These are phyloP conservation scores for Whitmania pigra DNA, from an alignment of 1,140 invertebrate genomes.

Conservation along the genomic window DNA sequence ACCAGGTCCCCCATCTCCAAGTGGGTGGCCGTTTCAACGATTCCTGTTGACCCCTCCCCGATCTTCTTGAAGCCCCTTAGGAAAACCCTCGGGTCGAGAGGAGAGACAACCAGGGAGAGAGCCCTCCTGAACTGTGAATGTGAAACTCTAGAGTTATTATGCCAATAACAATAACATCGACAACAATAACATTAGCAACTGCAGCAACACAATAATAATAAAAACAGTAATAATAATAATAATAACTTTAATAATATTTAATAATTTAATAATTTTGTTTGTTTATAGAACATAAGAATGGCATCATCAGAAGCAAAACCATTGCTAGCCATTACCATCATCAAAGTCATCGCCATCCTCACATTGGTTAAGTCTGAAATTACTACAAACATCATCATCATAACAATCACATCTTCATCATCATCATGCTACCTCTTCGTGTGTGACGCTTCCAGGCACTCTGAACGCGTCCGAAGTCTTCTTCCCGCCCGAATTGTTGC, in stretches of 20 bases:
- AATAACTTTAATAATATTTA: too few species aligned
- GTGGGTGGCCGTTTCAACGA: conserved; percentile 13
- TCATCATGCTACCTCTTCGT: not conserved
- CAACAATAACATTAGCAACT: too few species aligned
- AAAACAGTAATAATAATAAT: too few species aligned
- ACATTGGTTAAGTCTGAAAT: not conserved
- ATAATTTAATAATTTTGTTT: too few species aligned
- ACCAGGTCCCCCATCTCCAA: conserved; percentile 44
- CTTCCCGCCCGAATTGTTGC: too few species aligned
- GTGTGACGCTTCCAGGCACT: not conserved
- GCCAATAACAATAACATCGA: too few species aligned
- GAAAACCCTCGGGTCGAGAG: conserved; percentile 83
- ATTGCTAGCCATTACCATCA: not conserved
- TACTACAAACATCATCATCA: not conserved
- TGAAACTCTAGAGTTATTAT: not conserved
- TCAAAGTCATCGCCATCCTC: not conserved
- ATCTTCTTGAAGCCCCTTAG: conserved; percentile 90
- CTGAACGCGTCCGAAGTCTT: not conserved
- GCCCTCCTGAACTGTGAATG: conserved; percentile 72
- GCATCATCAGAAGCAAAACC: not conserved
- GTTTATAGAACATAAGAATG: too few species aligned
- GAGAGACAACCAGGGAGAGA: conserved; percentile 84
- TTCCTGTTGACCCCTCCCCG: conserved; percentile 54
- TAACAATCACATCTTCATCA: not conserved
- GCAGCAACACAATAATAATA: too few species aligned